Percentiles rank a stretch among this genome's conserved stretches.
These are phyloP conservation scores for Diadumene lineata DNA, from an alignment of 92 coral and sea anemone species.

Conservation along the genomic window DNA sequence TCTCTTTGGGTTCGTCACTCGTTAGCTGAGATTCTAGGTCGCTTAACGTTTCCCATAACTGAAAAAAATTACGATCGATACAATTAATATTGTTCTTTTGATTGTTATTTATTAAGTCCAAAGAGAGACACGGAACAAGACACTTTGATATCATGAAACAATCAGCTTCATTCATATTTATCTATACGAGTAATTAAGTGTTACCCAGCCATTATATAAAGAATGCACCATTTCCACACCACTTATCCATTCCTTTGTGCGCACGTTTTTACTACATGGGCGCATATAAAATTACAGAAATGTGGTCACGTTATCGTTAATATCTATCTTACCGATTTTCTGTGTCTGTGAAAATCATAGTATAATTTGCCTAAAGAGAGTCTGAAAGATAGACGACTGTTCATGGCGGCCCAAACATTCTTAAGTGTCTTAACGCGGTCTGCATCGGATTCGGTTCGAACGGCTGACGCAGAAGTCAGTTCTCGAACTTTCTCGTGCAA, in stretches of 20 bases:
- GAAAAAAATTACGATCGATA: neutral
- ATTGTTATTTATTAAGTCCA: too few relatives aligned
- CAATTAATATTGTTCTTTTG: too few relatives aligned
- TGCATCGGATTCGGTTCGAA: conserved; percentile 62
- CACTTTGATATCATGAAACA: too few relatives aligned
- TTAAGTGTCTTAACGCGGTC: conserved; percentile 72
- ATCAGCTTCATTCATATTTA: too few relatives aligned
- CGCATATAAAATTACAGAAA: too few relatives aligned
- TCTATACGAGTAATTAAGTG: too few relatives aligned
- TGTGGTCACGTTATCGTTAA: too few relatives aligned
- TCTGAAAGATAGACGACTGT: conserved; percentile 76
- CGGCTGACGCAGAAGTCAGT: conserved; percentile 57
- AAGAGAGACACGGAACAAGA: too few relatives aligned
- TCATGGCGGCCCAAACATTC: conserved; percentile 66
- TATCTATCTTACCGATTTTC: conserved; percentile 76
- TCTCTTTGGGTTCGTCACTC: conserved; percentile 98
- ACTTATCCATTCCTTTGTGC: too few relatives aligned
- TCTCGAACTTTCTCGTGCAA: conserved; percentile 50
- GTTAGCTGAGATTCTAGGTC: conserved; percentile 87
- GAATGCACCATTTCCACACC: too few relatives aligned
- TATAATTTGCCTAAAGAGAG: conserved; percentile 78
- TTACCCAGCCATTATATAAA: too few relatives aligned
- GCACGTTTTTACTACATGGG: too few relatives aligned
- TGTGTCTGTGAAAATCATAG: conserved; percentile 90
- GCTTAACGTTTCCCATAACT: conserved; percentile 79